Base-by-base conservation (phyloP, 2,113 vertebrate genomes). In the Chamaetylas fuelleborni region DNA sequence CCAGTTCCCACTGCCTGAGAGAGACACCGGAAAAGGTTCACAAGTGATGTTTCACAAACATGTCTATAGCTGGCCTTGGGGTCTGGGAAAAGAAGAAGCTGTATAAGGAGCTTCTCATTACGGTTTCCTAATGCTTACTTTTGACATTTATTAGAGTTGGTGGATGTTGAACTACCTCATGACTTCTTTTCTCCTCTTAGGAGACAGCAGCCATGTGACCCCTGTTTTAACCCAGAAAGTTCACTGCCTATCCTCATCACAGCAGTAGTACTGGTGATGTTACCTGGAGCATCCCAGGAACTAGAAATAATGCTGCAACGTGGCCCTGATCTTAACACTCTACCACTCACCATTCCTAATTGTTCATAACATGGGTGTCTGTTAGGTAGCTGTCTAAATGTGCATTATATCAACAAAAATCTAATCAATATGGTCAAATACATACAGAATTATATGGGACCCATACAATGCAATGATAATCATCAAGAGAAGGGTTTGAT, bases 41-140 rank as follows among this genome's bases (percentile, higher is more conserved):
- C 29, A 69, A 85, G 29, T 0, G 0, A 4, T 66, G 11, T 92
- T 86, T 73, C 81, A 78, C 64, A 84, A 84, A 34, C 58, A 18
- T 0, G 1, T 24, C 58, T 90, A 26, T 19, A 77, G 19, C 20
- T 65, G 60, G 28, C 11, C 38, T 42, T 73, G 34, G 28, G 19
- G 45, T 31, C 57, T 91, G 62, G 62, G 81, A 87, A 92, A 96
- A 95, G 89, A 86, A 62, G 83, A 50, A 95, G 70, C 16, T 82
- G 28, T 48, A 38, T 10, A 60, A 81, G 15, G 9, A 93, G 53
- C 31, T 70, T 50, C 33, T 70, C 23, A 13, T 57, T 93, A 50
- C 4, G 0, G 23, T 83, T 95, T 88, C 72, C 57, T 71, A 45
- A 58, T 12, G 10, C 4, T 66, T 77, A 13, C 43, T 25, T 78